phyloP scores from a whole-genome alignment of 2,888 invertebrate species.

The Polyommatus icarus region DNA sequence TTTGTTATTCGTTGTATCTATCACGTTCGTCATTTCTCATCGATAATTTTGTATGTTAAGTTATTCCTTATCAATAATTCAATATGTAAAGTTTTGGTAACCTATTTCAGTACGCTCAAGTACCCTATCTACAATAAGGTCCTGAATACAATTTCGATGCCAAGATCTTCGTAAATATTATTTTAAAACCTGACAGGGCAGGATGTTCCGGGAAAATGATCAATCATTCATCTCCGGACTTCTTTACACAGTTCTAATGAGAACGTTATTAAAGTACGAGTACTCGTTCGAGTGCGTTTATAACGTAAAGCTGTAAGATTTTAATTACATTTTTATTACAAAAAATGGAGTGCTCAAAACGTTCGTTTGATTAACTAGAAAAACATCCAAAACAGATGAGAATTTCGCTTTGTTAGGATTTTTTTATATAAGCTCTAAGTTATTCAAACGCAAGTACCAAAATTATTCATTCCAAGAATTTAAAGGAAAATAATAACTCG shows the following conservation, averaged over 20 bases:
- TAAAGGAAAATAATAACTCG: not conserved
- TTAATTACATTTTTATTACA: not conserved
- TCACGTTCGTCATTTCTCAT: slow-evolving; percentile 4
- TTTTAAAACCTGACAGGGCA: slow-evolving; percentile 20
- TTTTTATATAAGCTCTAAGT: too few relatives aligned
- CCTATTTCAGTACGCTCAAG: slow-evolving; percentile 6
- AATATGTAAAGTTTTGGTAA: slow-evolving; percentile 3
- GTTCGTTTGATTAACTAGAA: not conserved
- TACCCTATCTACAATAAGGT: not conserved
- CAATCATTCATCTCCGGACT: slow-evolving; percentile 12
- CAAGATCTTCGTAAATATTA: slow-evolving; percentile 3
- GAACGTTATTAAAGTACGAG: not conserved
- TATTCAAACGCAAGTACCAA: not conserved
- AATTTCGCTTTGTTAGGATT: not conserved
- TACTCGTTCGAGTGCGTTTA: not conserved
- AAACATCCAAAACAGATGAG: not conserved
- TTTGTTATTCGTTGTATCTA: too few relatives aligned
- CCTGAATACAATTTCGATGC: not conserved
- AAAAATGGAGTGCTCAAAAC: not conserved
- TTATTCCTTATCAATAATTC: slow-evolving; percentile 15
- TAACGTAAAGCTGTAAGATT: not conserved
- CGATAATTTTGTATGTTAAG: not conserved
- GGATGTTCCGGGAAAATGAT: slow-evolving; percentile 17
- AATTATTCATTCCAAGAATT: not conserved
- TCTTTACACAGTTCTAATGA: slow-evolving; percentile 14